Base-by-base conservation (phyloP, 2,888 invertebrate species). In the Osmoderma eremita region DNA sequence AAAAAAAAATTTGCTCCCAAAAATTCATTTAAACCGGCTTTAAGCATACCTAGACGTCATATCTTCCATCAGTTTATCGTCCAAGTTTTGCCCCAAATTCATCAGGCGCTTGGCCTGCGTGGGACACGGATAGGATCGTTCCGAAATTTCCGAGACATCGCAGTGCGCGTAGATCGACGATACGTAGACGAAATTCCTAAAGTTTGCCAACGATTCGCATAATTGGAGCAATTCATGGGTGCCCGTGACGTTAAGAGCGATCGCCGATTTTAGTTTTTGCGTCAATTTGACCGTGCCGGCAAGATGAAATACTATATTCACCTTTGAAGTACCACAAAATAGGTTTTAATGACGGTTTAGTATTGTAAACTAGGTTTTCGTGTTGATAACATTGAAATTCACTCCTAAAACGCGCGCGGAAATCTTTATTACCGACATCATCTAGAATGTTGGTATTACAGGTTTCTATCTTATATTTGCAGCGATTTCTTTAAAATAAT, bases 161-260 rank as follows among this genome's bases (percentile, higher is more conserved):
- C 87, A 88, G 72, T 88, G 84, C 0, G 86, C 84, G 68, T 85
- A 88, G 0, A 87, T 87, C 0, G 88, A 88, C 0, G 88, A 88
- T 1, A 88, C 86, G 74, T 88, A 87, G 38, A 88, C 78, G 64
- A 85, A 81, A 48, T 85, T 82, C 82, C 88, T 87, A 17, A 92
- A 80, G 53, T 87, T 82, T 3, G 82, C 79, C 86, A 93, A 91
- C 74, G 88, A 85, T 71, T 86, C 86, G 77, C 89, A 88, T 15
- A 94, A 81, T 41, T 85, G 79, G 50, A 92, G 80, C 70, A 92
- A 82, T 70, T 90, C 87, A 69, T 86, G 85, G 0, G 90, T 88
- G 22, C 90, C 90, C 49, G 87, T 83, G 0, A 93, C 88, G 80
- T 93, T 93, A 79, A 92, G 90, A 68, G 89, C 87, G 49, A 90